Base-by-base conservation (phyloP, 2,888 invertebrate genomes). In the Sesamia inferens region DNA sequence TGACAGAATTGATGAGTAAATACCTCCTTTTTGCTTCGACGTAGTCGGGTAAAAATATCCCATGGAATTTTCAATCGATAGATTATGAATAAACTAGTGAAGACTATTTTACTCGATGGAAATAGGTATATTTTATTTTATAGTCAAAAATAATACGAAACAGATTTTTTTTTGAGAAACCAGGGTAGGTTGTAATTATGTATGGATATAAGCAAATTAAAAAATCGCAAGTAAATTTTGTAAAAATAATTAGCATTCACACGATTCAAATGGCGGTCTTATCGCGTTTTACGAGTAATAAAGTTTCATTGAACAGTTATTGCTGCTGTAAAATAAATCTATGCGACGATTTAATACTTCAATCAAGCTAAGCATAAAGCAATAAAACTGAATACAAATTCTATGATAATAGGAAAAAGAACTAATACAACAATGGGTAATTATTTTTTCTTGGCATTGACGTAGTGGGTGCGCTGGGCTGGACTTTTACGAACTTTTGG, bases 291-390 rank as follows among this genome's bases (percentile, higher is more conserved):
- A 75, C 10, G 55, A 51, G 48, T 67, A 63, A 61, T 61, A 55
- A 10, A 31, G 2, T 42, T 61, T 55, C 13, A 75, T 62, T 78
- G 31, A 31, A 78, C 48, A 51, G 3, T 68, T 61, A 79, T 76
- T 68, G 64, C 7, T 44, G 57, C 10, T 31, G 61, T 82, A 51
- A 57, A 82, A 51, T 68, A 63, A 76, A 76, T 69, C 59, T 75
- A 39, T 69, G 13, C 19, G 3, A 19, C 6, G 31, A 48, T 57
- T 10, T 62, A 2, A 71, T 57, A 55, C 48, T 62, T 48, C 62
- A 19, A 55, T n/a, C 48, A 6, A 2, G 5, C 7, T 19, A 14
- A 31, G 51, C 4, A 10, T 42, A n/a, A 19, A 16, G 13, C 24
- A 48, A 44, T 44, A 63, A 71, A 31, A 58, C 47, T 71, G 0